A percentile compares a stretch with the other conserved stretches of the same genome.
Evolutionary conservation across 2,797 vertebrate species (phyloP).

Genomic region (Brachyalestes nurse): DNA sequence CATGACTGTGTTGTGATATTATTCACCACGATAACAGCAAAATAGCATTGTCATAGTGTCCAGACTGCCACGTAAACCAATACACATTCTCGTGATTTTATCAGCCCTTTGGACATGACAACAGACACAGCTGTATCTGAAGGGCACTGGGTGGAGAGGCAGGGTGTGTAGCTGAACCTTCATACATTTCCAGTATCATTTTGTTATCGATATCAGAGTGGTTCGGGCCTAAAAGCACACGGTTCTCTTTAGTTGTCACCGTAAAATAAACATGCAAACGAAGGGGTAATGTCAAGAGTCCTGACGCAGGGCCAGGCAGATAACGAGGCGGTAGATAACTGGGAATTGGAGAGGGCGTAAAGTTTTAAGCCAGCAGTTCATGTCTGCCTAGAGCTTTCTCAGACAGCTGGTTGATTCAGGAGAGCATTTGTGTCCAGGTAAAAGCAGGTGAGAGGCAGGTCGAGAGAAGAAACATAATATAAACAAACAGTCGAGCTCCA

Average conservation of each 20-base stretch:
- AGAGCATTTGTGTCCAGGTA: no score
- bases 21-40: no score
- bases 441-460: no score
- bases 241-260: neutral
- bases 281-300: slow-evolving; percentile 4
- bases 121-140: no score
- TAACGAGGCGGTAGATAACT: neutral
- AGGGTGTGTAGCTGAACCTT: neutral
- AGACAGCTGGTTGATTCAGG: neutral
- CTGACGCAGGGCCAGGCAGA: neutral
- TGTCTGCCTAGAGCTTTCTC: neutral
- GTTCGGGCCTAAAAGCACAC: neutral
- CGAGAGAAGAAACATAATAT: no score
- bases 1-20: no score
- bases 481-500: neutral
- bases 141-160: no score
- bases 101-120: neutral
- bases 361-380: neutral
- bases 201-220: neutral
- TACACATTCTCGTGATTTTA: neutral
- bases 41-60: no score
- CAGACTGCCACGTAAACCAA: neutral
- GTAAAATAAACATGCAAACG: neutral
- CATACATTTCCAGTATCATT: neutral
- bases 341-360: neutral